A percentile compares a stretch with the other conserved stretches of the same genome.
phyloP scores from a whole-genome alignment of 2,113 vertebrate species.

The Cyanoderma ruficeps region DNA sequence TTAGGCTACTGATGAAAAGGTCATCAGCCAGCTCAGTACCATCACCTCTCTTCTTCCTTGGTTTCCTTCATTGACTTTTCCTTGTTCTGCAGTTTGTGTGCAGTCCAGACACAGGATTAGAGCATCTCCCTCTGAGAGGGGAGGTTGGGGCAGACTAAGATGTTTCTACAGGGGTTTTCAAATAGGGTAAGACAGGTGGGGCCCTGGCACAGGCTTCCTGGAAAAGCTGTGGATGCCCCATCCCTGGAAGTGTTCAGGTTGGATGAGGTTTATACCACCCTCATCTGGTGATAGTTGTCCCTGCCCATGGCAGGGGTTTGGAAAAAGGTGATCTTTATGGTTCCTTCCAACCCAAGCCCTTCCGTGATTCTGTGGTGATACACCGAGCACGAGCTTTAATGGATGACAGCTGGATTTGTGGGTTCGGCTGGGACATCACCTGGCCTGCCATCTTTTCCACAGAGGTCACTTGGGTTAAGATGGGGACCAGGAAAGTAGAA shows the following conservation, averaged over 20 bases:
- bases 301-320: neutral
- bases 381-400: neutral
- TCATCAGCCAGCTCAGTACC: neutral
- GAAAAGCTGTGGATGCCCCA: neutral
- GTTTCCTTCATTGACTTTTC: neutral
- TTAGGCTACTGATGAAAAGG: neutral
- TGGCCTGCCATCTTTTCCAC: neutral
- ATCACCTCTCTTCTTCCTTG: neutral
- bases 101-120: neutral
- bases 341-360: neutral
- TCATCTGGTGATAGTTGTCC: neutral
- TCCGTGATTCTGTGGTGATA: neutral
- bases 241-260: neutral
- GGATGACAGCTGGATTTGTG: neutral
- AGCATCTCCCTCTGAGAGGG: neutral
- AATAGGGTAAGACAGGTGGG: neutral
- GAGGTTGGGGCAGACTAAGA: neutral
- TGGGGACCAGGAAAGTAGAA: neutral
- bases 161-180: neutral
- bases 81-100: neutral
- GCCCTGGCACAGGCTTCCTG: neutral
- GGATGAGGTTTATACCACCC: neutral
- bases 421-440: neutral
- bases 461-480: neutral
- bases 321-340: rapidly evolving